phyloP scores from a whole-genome alignment of 2,797 vertebrate species.

The Artibeus jamaicensis region DNA sequence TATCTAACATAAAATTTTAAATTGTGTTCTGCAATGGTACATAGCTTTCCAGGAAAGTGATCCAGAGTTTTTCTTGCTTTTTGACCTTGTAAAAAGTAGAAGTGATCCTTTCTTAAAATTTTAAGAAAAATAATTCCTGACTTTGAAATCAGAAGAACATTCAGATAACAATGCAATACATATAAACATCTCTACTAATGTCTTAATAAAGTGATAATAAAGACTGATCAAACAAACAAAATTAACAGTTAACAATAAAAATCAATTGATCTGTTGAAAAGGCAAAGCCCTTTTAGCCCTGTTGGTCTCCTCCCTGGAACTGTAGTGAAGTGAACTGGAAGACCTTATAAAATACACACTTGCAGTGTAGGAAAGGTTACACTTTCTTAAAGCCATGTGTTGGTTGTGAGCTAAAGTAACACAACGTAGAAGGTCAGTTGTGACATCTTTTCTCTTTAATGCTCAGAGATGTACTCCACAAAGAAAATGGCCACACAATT shows the following conservation, averaged over 20 bases:
- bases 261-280: neutral
- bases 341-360: neutral
- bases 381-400: neutral
- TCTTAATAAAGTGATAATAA: constrained; percentile 6
- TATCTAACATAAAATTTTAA: neutral
- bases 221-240: neutral
- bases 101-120: neutral
- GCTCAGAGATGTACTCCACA: constrained; percentile 4
- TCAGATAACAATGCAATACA: neutral
- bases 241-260: constrained; percentile 47
- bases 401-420: neutral
- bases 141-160: constrained; percentile 18
- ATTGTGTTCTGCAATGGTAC: neutral
- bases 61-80: neutral
- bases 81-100: neutral
- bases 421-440: neutral
- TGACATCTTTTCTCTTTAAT: constrained; percentile 17
- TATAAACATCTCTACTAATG: neutral
- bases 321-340: neutral
- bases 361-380: neutral
- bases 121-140: neutral
- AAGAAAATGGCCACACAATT: neutral
- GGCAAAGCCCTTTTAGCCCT: neutral
- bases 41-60: neutral
- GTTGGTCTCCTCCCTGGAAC: neutral